phyloP scores from a whole-genome alignment of 2,113 vertebrate genomes.

The Crypturellus undulatus region DNA sequence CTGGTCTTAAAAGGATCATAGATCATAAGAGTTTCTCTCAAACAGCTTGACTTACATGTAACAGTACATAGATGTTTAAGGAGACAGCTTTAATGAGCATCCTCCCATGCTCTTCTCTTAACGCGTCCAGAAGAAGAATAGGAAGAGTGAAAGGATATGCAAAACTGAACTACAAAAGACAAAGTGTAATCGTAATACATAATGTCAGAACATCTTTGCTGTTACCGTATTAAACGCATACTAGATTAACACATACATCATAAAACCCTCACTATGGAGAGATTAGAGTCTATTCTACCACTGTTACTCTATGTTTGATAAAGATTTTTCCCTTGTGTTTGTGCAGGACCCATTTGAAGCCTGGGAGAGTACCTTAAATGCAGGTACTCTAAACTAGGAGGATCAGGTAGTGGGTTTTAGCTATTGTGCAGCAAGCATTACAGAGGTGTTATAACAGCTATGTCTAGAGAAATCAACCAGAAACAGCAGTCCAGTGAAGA shows the following conservation, averaged over 20 bases:
- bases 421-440: neutral
- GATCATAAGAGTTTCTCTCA: neutral
- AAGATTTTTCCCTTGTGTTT: neutral
- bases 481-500: neutral
- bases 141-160: neutral
- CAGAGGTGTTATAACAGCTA: neutral
- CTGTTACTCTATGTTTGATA: neutral
- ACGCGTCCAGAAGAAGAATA: neutral
- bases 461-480: neutral
- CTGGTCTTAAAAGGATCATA: neutral
- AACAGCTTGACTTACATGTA: neutral
- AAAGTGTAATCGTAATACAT: neutral
- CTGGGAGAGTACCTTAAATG: neutral
- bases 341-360: neutral
- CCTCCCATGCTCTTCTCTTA: neutral
- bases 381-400: neutral
- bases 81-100: neutral
- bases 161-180: neutral
- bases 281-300: neutral
- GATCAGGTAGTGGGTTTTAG: neutral
- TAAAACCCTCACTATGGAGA: neutral
- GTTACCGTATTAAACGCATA: neutral
- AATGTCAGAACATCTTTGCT: neutral
- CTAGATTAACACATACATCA: neutral
- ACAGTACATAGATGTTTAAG: neutral